Percentiles rank a stretch among this genome's conserved stretches.
Conservation (phyloP, 2,113 vertebrate species). For the Amphiprion ocellaris region DNA sequence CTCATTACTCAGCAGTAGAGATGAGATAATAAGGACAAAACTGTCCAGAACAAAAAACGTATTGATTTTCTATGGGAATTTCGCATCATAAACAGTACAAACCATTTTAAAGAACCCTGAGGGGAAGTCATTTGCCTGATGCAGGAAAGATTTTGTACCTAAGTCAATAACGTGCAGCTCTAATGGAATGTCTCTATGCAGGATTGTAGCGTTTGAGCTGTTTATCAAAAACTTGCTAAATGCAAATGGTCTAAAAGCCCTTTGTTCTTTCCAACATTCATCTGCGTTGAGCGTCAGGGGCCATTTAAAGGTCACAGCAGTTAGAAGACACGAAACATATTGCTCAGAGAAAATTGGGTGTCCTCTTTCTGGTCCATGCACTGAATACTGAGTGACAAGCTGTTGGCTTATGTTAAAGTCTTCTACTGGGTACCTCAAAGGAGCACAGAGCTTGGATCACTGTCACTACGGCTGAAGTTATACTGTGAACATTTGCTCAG, state of each 20-base stretch:
- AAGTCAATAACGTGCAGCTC: conserved; percentile 60
- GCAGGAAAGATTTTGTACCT: conserved; percentile 51
- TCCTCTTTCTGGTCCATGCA: conserved; percentile 22
- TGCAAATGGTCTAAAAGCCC: conserved; percentile 54
- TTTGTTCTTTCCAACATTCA: conserved; percentile 48
- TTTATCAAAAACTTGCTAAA: conserved; percentile 52
- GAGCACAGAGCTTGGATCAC: conserved; percentile 20
- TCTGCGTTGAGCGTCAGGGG: conserved; percentile 44
- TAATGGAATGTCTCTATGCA: conserved; percentile 40
- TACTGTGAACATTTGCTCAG: conserved; percentile 14
- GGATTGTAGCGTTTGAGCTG: conserved; percentile 36
- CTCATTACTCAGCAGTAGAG: conserved; percentile 57
- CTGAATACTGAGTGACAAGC: conserved; percentile 56
- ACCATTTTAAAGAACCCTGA: conserved; percentile 46
- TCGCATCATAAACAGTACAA: conserved; percentile 52
- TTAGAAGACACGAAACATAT: conserved; percentile 45
- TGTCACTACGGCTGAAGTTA: conserved; percentile 23
- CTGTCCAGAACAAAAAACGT: conserved; percentile 46
- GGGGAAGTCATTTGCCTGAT: conserved; percentile 63
- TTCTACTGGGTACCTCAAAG: conserved; percentile 18
- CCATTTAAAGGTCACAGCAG: conserved; percentile 63
- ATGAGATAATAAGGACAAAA: conserved; percentile 68
- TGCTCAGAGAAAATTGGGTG: conserved; percentile 41
- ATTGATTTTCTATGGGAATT: conserved; percentile 68
- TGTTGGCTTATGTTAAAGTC: conserved; percentile 48